A percentile compares a stretch with the other conserved stretches of the same genome.
Evolutionary conservation across 2,113 vertebrate species (phyloP).

Genomic region (Chaetodon auriga): DNA sequence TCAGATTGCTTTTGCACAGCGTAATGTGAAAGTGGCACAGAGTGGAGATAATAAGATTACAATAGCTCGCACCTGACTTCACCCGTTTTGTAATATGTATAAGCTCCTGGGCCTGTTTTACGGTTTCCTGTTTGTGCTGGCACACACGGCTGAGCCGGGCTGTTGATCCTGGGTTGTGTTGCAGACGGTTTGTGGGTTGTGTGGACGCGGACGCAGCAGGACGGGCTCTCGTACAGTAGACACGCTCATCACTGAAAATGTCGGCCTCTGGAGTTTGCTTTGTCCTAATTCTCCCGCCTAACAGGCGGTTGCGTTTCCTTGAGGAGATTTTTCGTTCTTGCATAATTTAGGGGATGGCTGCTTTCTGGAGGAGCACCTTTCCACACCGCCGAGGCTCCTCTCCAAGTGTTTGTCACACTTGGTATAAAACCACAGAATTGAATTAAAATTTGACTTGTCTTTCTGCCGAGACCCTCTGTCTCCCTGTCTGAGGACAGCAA

Average conservation of each 20-base stretch:
- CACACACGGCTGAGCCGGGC: neutral
- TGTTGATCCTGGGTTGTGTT: neutral
- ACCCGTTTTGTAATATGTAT: neutral
- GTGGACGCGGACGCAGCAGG: too few species aligned
- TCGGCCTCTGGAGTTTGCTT: conserved; percentile 41
- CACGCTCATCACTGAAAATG: conserved; percentile 29
- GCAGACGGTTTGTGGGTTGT: neutral
- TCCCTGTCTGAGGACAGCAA: conserved; percentile 10
- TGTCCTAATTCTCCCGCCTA: conserved; percentile 45
- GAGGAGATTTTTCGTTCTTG: conserved; percentile 40
- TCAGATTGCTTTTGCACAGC: neutral
- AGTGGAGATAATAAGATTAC: neutral
- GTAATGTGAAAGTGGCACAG: neutral
- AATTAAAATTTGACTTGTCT: conserved; percentile 28
- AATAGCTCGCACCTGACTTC: neutral
- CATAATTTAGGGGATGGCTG: conserved; percentile 42
- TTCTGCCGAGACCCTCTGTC: neutral
- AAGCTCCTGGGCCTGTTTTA: too few species aligned
- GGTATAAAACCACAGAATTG: conserved; percentile 31
- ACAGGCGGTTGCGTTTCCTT: conserved; percentile 33
- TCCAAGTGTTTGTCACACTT: conserved; percentile 52
- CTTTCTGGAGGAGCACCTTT: conserved; percentile 37
- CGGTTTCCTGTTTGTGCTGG: neutral
- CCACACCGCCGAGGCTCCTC: conserved; percentile 18
- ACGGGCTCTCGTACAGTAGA: neutral